Percentiles rank a stretch among this genome's conserved stretches.
These are phyloP conservation scores for Pelvicachromis taeniatus DNA, from an alignment of 2,113 vertebrate genomes.

Conservation along the genomic window DNA sequence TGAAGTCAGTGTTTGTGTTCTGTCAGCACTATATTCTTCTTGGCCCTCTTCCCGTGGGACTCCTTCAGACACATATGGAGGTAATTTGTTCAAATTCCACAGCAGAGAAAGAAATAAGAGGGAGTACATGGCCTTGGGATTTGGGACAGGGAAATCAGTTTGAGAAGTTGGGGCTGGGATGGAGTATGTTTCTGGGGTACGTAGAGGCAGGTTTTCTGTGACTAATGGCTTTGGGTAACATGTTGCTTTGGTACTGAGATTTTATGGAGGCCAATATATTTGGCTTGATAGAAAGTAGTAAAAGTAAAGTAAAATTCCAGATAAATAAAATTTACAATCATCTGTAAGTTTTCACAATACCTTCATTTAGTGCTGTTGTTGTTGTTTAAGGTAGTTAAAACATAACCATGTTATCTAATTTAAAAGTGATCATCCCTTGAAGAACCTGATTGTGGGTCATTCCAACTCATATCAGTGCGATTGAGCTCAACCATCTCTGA, in stretches of 20 bases:
- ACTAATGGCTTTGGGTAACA: neutral
- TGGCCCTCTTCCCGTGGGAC: slow-evolving; percentile 55
- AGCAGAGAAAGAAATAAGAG: slow-evolving; percentile 33
- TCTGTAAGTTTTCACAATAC: neutral
- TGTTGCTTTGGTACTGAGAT: neutral
- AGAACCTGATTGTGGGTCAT: neutral
- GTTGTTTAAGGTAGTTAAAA: neutral
- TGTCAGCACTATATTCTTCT: slow-evolving; percentile 63
- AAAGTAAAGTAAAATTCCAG: neutral
- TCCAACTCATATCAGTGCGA: neutral
- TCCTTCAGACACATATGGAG: slow-evolving; percentile 66
- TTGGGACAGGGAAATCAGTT: slow-evolving; percentile 32
- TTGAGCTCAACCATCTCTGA: neutral
- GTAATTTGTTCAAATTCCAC: slow-evolving; percentile 65
- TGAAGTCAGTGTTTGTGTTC: slow-evolving; percentile 66
- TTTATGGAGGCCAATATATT: neutral
- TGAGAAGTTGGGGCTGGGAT: neutral
- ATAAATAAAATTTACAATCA: rapidly evolving
- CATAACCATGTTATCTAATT: neutral
- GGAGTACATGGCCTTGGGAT: slow-evolving; percentile 18
- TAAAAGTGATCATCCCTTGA: neutral
- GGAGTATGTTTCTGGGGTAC: neutral
- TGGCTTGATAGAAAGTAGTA: neutral
- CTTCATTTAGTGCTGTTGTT: neutral
- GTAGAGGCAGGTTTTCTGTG: neutral